Evolutionary conservation across 2,888 invertebrate genomes (phyloP).

Genomic region (Rambutsinella grinnellia): DNA sequence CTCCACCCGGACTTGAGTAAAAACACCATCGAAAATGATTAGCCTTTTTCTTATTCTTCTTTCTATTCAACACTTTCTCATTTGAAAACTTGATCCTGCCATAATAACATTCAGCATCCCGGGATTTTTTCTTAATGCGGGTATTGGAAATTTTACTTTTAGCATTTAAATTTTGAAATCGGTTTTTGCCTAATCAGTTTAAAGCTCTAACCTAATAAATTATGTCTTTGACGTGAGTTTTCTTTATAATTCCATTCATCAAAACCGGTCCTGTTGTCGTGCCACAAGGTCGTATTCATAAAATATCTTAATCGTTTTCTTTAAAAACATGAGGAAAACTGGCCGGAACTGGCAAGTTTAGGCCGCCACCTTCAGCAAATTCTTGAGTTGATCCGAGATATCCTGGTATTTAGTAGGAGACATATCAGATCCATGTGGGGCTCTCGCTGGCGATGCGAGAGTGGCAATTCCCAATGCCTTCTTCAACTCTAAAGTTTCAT

Average conservation of each 20-base stretch:
- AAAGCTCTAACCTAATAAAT: conserved; percentile 54
- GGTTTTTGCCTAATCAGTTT: conserved; percentile 11
- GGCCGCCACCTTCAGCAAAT: conserved; percentile 52
- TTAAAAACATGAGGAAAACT: conserved; percentile 38
- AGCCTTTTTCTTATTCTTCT: no score
- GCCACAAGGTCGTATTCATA: conserved; percentile 32
- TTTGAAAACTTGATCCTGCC: no score
- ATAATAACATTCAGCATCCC: no score
- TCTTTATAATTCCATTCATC: conserved; percentile 41
- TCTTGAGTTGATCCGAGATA: conserved; percentile 52
- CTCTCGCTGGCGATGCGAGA: conserved; percentile 22
- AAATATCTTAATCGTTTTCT: no score
- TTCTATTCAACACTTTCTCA: no score
- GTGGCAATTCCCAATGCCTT: conserved; percentile 39
- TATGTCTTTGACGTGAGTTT: conserved; percentile 37
- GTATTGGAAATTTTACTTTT: no score
- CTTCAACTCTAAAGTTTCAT: conserved; percentile 48
- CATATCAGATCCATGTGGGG: conserved; percentile 36
- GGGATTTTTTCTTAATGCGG: no score
- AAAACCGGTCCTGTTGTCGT: conserved; percentile 44
- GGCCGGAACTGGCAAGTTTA: conserved; percentile 22
- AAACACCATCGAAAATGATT: conserved; percentile 5
- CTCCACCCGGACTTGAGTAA: conserved; percentile 37
- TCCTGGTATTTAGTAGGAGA: conserved; percentile 47
- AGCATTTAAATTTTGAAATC: no score